A percentile compares a stretch with the other conserved stretches of the same genome.
phyloP scores from a whole-genome alignment of 2,888 invertebrate genomes.

The Brachypterus glaber region DNA sequence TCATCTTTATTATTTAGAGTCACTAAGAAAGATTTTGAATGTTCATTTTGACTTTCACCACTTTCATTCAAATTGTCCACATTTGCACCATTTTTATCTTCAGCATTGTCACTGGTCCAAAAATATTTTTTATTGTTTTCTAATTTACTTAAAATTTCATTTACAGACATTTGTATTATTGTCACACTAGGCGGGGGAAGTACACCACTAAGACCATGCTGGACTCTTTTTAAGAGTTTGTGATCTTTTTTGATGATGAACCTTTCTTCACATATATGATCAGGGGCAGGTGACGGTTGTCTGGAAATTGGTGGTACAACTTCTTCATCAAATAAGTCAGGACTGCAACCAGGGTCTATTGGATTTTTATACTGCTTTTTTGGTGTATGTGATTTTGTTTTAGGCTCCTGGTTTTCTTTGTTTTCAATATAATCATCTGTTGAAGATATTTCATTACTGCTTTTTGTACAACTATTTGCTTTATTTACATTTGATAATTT shows the following conservation, averaged over 20 bases:
- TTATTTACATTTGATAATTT: too few species aligned
- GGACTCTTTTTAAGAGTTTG: constrained; percentile 39
- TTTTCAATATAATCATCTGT: too few species aligned
- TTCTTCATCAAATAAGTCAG: constrained; percentile 55
- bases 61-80: constrained; percentile 18
- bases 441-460: too few species aligned
- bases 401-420: constrained; percentile 25
- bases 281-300: constrained; percentile 6
- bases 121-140: constrained; percentile 30
- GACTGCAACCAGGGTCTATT: constrained; percentile 35
- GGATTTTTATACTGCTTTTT: constrained; percentile 26
- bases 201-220: constrained; percentile 57
- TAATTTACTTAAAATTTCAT: constrained; percentile 50
- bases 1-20: constrained; percentile 37
- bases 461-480: too few species aligned
- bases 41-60: constrained; percentile 12
- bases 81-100: constrained; percentile 8
- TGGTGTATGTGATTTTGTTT: constrained; percentile 24
- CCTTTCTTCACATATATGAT: constrained; percentile 22
- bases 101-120: constrained; percentile 20
- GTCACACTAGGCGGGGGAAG: constrained; percentile 69
- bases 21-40: constrained; percentile 29
- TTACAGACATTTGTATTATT: constrained; percentile 54
- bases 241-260: constrained; percentile 35
- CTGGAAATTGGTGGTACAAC: constrained; percentile 7